Evolutionary conservation across 2,113 vertebrate species (phyloP).

Genomic region (Megatriorchis doriae): DNA sequence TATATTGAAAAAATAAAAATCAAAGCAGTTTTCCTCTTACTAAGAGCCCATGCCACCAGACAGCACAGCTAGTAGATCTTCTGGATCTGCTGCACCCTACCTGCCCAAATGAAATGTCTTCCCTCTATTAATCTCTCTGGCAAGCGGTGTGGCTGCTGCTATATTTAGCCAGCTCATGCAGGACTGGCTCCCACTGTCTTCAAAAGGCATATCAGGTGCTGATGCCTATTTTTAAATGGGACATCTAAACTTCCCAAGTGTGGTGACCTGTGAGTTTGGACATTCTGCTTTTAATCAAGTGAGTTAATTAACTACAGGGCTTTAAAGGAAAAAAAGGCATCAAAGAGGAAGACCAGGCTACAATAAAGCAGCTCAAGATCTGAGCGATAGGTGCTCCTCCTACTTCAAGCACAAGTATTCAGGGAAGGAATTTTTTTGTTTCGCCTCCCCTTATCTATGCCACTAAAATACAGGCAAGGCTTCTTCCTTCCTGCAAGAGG

Average conservation of each 20-base stretch:
- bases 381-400: background rate
- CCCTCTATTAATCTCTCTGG: background rate
- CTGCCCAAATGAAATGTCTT: constrained; percentile 1
- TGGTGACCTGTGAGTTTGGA: background rate
- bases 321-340: constrained; percentile 20
- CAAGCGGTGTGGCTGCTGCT: background rate
- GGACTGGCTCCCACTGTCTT: background rate
- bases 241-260: constrained; percentile 35
- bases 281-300: constrained; percentile 33
- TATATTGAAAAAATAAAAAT: background rate
- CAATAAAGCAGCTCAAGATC: constrained; percentile 27
- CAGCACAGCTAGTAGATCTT: background rate
- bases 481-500: constrained; percentile 14
- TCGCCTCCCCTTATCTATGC: background rate
- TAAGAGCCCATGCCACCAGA: background rate
- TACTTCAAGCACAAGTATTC: constrained; percentile 19
- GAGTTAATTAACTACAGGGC: constrained; percentile 40
- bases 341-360: constrained; percentile 48
- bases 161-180: background rate
- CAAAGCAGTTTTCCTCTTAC: background rate
- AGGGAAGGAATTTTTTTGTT: background rate
- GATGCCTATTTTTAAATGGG: constrained; percentile 42
- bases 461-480: background rate
- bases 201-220: constrained; percentile 41
- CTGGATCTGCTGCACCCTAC: background rate